Conservation (phyloP, 2,797 vertebrate species). For the Epinephelus awoara region DNA sequence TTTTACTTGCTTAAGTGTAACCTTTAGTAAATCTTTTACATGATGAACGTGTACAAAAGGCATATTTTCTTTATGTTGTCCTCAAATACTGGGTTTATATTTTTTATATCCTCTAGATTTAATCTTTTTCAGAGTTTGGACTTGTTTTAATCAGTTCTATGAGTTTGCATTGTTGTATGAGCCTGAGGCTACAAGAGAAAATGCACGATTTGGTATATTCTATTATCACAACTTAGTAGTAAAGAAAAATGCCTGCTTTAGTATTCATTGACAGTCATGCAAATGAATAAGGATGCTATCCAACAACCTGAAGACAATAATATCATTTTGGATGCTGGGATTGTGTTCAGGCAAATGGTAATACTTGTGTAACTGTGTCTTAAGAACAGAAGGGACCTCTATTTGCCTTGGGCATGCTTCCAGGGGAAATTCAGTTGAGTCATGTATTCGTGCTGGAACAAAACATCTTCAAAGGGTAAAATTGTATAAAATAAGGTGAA, state of each 20-base stretch:
- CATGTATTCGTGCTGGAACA: neutral
- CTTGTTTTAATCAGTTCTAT: constrained; percentile 18
- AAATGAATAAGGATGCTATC: constrained; percentile 45
- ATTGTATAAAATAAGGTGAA: constrained; percentile 33
- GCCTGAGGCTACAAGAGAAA: constrained; percentile 13
- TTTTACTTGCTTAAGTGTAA: neutral
- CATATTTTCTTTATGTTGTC: neutral
- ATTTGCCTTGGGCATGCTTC: constrained; percentile 40
- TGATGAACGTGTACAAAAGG: neutral
- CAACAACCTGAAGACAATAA: constrained; percentile 22
- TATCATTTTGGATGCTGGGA: constrained; percentile 27
- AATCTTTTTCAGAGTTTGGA: constrained; percentile 17
- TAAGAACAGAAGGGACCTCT: constrained; percentile 23
- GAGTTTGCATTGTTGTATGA: constrained; percentile 10
- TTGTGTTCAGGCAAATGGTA: constrained; percentile 35
- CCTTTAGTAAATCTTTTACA: neutral
- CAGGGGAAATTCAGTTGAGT: constrained; percentile 24
- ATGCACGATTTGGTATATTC: constrained; percentile 6
- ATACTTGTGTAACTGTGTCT: constrained; percentile 24
- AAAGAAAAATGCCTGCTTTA: constrained; percentile 19
- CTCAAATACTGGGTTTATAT: constrained; percentile 1
- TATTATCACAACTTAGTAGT: neutral
- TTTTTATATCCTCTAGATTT: neutral
- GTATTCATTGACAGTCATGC: constrained; percentile 23
- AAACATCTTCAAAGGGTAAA: constrained; percentile 40